Evolutionary conservation across 1,140 invertebrate species (phyloP).

Genomic region (Camponotus floridanus): DNA sequence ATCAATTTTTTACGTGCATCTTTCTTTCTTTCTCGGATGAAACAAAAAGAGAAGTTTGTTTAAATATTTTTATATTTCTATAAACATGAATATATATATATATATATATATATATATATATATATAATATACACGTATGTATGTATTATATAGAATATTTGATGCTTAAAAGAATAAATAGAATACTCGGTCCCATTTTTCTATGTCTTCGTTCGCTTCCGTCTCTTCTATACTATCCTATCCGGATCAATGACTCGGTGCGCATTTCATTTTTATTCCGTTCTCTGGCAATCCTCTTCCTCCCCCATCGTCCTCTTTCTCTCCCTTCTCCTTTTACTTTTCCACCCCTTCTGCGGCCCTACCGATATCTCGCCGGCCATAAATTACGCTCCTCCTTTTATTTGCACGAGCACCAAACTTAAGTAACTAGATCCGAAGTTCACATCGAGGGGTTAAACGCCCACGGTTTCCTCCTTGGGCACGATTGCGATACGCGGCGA

Average conservation of each 20-base stretch:
- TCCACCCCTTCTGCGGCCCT: slow-evolving; percentile 46
- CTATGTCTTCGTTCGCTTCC: slow-evolving; percentile 7
- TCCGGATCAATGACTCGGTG: slow-evolving; percentile 50
- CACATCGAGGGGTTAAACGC: slow-evolving; percentile 73
- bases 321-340: slow-evolving; percentile 35
- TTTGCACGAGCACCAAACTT: slow-evolving; percentile 72
- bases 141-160: slow-evolving; percentile 4
- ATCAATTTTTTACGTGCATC: neutral
- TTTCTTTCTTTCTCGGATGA: neutral
- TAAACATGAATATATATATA: too few species aligned
- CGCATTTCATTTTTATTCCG: slow-evolving; percentile 69
- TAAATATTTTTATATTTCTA: neutral
- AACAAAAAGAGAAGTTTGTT: neutral
- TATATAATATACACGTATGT: too few species aligned
- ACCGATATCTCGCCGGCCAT: slow-evolving; percentile 69
- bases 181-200: neutral
- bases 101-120: too few species aligned
- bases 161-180: slow-evolving; percentile 7
- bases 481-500: slow-evolving; percentile 56
- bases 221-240: neutral
- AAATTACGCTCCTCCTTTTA: slow-evolving; percentile 76
- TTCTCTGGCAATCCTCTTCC: slow-evolving; percentile 32
- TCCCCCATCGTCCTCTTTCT: neutral
- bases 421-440: slow-evolving; percentile 75
- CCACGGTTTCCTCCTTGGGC: slow-evolving; percentile 63